Conservation (phyloP, 2,797 vertebrate genomes). For the Phalloptychus januarius region DNA sequence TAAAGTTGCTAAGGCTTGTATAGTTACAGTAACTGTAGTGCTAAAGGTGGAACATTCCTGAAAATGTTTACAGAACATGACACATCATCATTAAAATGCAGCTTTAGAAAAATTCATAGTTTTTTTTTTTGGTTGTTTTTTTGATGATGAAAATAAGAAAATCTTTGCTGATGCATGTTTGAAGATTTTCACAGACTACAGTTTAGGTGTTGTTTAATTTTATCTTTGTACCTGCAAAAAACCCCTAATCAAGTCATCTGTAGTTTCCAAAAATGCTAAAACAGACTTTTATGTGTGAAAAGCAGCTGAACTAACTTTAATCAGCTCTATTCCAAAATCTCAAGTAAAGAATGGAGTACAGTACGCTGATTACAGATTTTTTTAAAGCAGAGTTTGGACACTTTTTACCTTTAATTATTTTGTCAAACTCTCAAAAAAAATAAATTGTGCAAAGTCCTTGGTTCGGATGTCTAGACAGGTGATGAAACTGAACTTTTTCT, state of each 20-base stretch:
- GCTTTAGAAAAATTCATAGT: not conserved
- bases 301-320: no score
- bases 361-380: not conserved
- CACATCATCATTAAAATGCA: not conserved
- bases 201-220: not conserved
- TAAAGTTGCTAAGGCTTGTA: not conserved
- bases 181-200: not conserved
- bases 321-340: not conserved
- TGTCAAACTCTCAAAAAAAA: not conserved
- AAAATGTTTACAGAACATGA: not conserved
- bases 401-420: not conserved
- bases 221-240: not conserved
- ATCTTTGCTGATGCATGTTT: not conserved
- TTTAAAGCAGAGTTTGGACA: not conserved
- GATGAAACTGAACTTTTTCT: not conserved
- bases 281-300: no score
- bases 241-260: not conserved
- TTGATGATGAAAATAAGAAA: not conserved
- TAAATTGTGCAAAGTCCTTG: not conserved
- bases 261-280: not conserved
- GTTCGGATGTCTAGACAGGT: not conserved
- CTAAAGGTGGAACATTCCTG: not conserved
- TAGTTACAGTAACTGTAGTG: not conserved
- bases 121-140: no score
- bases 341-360: not conserved